Evolutionary conservation across 1,140 invertebrate species (phyloP).

Genomic region (Marisa cornuarietis): DNA sequence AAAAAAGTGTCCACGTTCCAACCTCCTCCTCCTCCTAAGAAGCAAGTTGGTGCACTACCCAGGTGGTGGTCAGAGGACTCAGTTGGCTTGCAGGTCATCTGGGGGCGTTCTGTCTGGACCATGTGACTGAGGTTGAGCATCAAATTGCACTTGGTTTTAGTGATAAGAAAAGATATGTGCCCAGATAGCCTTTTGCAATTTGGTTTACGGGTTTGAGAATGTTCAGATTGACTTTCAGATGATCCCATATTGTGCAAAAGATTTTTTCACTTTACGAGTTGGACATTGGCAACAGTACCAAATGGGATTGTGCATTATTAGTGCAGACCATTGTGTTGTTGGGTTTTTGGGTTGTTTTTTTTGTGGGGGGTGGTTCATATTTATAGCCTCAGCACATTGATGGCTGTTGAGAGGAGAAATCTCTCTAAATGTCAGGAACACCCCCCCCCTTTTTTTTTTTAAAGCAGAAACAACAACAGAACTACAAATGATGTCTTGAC

Average conservation of each 20-base stretch:
- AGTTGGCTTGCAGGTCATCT: no score
- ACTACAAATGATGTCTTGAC: no score
- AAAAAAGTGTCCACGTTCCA: no score
- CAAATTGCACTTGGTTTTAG: no score
- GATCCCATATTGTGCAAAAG: conserved; percentile 7
- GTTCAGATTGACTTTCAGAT: not conserved
- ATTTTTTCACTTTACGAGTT: not conserved
- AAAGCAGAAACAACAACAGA: no score
- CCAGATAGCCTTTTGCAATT: conserved; percentile 12
- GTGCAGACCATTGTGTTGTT: conserved; percentile 16
- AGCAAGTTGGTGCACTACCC: no score
- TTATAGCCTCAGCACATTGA: not conserved
- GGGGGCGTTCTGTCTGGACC: no score
- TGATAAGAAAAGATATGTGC: not conserved
- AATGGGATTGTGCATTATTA: conserved; percentile 25
- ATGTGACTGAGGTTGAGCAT: no score
- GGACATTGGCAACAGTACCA: conserved; percentile 6
- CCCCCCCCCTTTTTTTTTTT: no score
- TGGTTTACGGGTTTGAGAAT: conserved; percentile 16
- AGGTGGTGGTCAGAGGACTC: no score
- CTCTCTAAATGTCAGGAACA: no score
- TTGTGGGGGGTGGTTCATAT: not conserved
- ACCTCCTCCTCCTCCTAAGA: no score
- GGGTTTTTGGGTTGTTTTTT: conserved; percentile 5
- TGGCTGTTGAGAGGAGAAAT: not conserved